Percentiles rank a stretch among this genome's conserved stretches.
These are phyloP conservation scores for Porites evermanni DNA, from an alignment of 92 coral and sea anemone species.

Conservation along the genomic window DNA sequence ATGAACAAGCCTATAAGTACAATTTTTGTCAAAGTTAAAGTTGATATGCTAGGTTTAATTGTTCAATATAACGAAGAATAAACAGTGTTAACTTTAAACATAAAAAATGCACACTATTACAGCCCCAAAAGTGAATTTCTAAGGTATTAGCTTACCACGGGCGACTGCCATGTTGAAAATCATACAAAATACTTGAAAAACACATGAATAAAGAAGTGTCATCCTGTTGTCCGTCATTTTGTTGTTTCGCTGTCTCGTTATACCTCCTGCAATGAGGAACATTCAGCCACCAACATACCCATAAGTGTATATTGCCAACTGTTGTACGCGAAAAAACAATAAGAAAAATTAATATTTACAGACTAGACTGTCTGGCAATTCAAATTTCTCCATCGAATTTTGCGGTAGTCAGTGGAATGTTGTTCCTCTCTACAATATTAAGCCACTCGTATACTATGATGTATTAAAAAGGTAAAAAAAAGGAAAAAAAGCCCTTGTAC, in stretches of 20 bases:
- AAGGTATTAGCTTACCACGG: conserved; percentile 5
- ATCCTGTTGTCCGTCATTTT: conserved; percentile 5
- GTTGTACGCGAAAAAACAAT: neutral
- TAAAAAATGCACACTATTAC: no score
- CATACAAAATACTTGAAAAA: conserved; percentile 3
- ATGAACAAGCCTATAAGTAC: neutral
- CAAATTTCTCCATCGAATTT: neutral
- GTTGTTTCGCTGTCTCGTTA: neutral
- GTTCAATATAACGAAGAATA: neutral
- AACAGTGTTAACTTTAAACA: neutral
- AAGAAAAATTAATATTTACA: neutral
- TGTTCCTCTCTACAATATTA: neutral
- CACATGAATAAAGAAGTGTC: neutral
- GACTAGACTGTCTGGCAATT: neutral
- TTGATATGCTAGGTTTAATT: conserved; percentile 1
- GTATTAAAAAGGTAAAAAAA: neutral
- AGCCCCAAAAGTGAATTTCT: neutral
- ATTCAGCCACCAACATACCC: neutral
- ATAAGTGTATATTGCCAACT: neutral
- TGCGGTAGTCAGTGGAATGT: neutral
- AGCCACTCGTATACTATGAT: neutral
- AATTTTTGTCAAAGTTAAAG: neutral
- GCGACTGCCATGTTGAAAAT: conserved; percentile 8
- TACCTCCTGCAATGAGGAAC: neutral
- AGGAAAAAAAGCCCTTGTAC: neutral